Evolutionary conservation across 2,888 invertebrate genomes (phyloP), one percentile per base, ranked within the genome.

Genomic region (Corbicula japonica): DNA sequence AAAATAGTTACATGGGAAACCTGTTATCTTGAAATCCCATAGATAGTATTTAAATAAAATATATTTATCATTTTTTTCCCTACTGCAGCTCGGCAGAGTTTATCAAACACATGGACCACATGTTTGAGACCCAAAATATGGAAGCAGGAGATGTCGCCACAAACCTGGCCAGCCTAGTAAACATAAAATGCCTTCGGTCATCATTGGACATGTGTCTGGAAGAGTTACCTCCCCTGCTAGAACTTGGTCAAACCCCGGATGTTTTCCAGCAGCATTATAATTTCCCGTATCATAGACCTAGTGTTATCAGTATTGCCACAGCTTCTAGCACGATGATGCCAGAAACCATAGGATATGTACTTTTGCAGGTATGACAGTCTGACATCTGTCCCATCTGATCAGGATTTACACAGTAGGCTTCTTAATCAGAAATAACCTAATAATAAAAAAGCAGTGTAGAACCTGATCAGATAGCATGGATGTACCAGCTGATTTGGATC

Each of bases 251-350:
- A 54, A 78, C 85, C 10, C 85, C 87, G 3, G 86, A 86, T 1
- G 56, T 68, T 15, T 68, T 82, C 35, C 79, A 79, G 23, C 70
- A 84, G 50, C 88, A 89, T 28, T 92, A 86, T 77, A 84, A 88
- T 78, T 92, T 92, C 86, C 92, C 92, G 2, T 93, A 93, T 79
- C 92, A 93, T 73, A 79, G 89, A 26, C 92, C 92, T 1, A 92
- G 92, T 66, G 87, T 92, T 30, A 80, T 91, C 70, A 92, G 91
- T 62, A 50, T 91, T 68, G 86, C 88, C 10, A 90, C 90, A 30
- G 88, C 86, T 0, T 87, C 90, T 44, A 90, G 89, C 41, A 82
- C 87, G 3, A 80, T 89, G 78, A 90, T 92, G 91, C 91, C 92
- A 21, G 91, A 92, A 77, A 90, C 90, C 32, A 86, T 92, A 12